A percentile compares a stretch with the other conserved stretches of the same genome.
phyloP scores from a whole-genome alignment of 2,113 vertebrate genomes.

The Potamarius usumacintae region DNA sequence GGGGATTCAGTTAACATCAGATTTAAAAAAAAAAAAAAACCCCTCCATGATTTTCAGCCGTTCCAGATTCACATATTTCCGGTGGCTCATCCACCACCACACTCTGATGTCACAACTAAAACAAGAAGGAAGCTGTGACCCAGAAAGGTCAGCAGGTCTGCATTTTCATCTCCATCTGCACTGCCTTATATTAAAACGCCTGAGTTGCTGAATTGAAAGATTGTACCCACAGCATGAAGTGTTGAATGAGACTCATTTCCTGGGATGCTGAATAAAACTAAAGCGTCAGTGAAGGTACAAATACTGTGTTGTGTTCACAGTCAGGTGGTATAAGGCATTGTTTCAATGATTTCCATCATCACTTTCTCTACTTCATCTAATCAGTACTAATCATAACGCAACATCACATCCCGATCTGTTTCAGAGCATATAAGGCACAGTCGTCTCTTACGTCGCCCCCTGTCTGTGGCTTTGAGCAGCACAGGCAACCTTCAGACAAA shows the following conservation, averaged over 20 bases:
- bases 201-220: background rate
- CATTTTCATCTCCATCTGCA: background rate
- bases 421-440: slow-evolving; percentile 40
- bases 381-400: background rate
- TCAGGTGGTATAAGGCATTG: slow-evolving; percentile 38
- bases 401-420: background rate
- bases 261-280: background rate
- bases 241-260: background rate
- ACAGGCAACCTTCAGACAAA: background rate
- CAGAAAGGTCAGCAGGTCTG: background rate
- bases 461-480: slow-evolving; percentile 6
- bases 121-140: background rate
- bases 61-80: background rate
- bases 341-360: background rate
- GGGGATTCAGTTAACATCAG: background rate
- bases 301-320: slow-evolving; percentile 27
- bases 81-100: background rate
- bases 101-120: background rate
- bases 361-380: background rate
- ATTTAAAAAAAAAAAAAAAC: background rate
- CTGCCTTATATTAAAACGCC: background rate
- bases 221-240: background rate
- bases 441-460: slow-evolving; percentile 22
- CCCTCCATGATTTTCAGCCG: background rate
- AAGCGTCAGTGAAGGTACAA: background rate